phyloP scores from a whole-genome alignment of 2,113 vertebrate species.

The Felis chaus region DNA sequence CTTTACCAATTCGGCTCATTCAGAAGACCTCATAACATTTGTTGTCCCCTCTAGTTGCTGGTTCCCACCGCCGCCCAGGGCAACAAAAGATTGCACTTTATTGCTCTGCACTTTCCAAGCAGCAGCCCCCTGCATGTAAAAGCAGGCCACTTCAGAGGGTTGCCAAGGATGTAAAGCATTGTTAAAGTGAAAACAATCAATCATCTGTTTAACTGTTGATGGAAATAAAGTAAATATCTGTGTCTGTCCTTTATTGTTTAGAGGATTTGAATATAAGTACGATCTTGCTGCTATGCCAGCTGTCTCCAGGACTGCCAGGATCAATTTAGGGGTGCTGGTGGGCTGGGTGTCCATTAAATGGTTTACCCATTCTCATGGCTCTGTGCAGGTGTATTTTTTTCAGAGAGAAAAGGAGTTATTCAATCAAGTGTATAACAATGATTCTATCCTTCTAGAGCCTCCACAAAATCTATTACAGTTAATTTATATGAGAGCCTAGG shows the following conservation, averaged over 20 bases:
- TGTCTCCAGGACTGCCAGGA: background rate
- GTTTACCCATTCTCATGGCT: background rate
- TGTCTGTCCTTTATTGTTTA: background rate
- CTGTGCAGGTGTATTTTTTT: background rate
- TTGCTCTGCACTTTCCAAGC: background rate
- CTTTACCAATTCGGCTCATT: background rate
- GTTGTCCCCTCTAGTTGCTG: background rate
- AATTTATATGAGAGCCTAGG: background rate
- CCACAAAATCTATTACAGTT: background rate
- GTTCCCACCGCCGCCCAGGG: background rate
- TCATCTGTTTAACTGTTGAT: background rate
- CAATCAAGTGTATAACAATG: background rate
- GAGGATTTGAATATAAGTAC: background rate
- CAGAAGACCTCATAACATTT: background rate
- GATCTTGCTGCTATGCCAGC: background rate
- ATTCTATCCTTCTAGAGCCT: background rate
- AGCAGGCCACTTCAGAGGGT: background rate
- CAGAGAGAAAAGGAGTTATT: background rate
- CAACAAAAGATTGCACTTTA: background rate
- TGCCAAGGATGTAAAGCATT: background rate
- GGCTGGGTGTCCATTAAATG: background rate
- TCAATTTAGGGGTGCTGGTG: background rate
- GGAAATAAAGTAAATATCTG: background rate
- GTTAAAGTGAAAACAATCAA: background rate
- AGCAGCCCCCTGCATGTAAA: background rate